These are phyloP conservation scores for Anarhynchus alexandrinus DNA, from an alignment of 2,113 vertebrate genomes.

Conservation along the genomic window DNA sequence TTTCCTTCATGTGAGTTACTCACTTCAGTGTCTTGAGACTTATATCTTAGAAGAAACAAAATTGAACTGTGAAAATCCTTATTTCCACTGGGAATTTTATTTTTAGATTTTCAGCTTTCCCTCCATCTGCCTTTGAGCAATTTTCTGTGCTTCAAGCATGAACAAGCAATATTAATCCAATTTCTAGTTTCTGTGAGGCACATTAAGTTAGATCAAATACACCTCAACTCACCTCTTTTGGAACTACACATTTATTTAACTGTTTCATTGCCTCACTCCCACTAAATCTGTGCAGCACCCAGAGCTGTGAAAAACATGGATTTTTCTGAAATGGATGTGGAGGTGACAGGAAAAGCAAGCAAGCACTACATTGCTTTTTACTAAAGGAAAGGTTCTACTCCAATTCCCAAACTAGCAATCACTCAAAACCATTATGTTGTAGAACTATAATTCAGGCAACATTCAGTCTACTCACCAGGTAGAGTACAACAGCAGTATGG, in stretches of 20 bases:
- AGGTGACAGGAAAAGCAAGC: neutral
- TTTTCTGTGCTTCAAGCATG: conserved; percentile 78
- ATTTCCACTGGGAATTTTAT: conserved; percentile 76
- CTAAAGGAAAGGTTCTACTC: neutral
- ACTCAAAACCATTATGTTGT: neutral
- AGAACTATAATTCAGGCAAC: neutral
- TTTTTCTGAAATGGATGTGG: neutral
- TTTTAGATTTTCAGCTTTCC: conserved; percentile 71
- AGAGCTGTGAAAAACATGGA: neutral
- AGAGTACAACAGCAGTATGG: neutral
- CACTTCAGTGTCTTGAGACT: conserved; percentile 12
- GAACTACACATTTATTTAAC: conserved; percentile 64
- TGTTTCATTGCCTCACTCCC: conserved; percentile 31
- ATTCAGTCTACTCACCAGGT: neutral
- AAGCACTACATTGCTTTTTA: neutral
- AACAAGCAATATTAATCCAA: conserved; percentile 80
- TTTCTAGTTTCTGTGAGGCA: conserved; percentile 72
- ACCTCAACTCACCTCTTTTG: conserved; percentile 50
- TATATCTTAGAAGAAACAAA: conserved; percentile 62
- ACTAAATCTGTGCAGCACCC: neutral
- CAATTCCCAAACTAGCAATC: neutral
- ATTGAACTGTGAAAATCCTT: conserved; percentile 70
- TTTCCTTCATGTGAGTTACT: conserved; percentile 18
- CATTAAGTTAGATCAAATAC: conserved; percentile 70
- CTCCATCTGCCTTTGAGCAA: conserved; percentile 76